Base-by-base conservation (phyloP, 1,140 invertebrate species). In the Dendrolimus kikuchii region DNA sequence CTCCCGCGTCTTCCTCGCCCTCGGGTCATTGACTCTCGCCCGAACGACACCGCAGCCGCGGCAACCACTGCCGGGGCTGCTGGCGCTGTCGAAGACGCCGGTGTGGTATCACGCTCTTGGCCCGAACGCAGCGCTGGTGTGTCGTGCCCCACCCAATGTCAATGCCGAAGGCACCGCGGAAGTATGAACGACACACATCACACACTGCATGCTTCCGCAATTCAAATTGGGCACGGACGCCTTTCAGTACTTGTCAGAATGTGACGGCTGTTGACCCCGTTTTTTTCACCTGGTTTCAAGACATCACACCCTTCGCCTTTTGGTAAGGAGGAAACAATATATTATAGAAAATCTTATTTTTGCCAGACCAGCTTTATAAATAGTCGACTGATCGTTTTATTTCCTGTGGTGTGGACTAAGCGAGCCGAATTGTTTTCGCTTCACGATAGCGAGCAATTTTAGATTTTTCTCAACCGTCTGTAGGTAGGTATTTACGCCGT, bases 11-110 rank as follows among this genome's bases (percentile, higher is more conserved):
- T 68, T 75, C 73, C 70, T 64, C 65, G 72, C 66, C 71, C 67
- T 78, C 73, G 62, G 81, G 81, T 82, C 81, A 77, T 81, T 85
- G 81, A 85, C 81, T 78, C 72, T 60, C 63, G 62, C 58, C 64
- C 60, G 65, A 63, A 64, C 65, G 62, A 68, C 62, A 54, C 66
- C 61, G 70, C 66, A 63, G 54, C 68, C 63, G 64, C 61, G 52
- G 59, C 58, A 62, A 63, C 57, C 61, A 64, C 58, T 65, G 63
- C 57, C 58, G 68, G 71, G 62, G 66, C 57, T 64, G 62, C 55
- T 59, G 68, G 71, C 62, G 71, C 67, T 68, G 74, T 66, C 60
- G 65, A 79, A 73, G 69, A 77, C 71, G 67, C 69, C 66, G 69
- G 64, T 72, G 51, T 49, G 62, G 73, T 76, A 60, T 60, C 57